These are phyloP conservation scores for Archivesica marissinica DNA, from an alignment of 1,140 invertebrate species.

Conservation along the genomic window DNA sequence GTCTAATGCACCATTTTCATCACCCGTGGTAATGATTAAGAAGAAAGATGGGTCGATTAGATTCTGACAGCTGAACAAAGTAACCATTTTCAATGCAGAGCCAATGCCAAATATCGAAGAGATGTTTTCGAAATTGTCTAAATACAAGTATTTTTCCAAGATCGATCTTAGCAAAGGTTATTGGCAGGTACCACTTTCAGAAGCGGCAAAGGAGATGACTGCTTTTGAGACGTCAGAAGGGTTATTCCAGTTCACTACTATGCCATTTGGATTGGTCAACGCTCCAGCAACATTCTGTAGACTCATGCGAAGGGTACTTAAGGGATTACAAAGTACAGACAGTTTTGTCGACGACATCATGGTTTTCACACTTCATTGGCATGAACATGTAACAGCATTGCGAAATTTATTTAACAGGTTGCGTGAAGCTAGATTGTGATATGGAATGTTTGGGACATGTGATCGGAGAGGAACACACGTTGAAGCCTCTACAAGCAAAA, in stretches of 20 bases:
- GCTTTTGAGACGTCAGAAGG: conserved; percentile 37
- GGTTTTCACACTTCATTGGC: conserved; percentile 19
- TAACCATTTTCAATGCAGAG: conserved; percentile 58
- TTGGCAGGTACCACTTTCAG: conserved; percentile 53
- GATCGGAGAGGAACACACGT: neutral
- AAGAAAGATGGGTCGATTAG: conserved; percentile 84
- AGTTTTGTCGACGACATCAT: conserved; percentile 56
- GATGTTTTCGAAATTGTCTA: conserved; percentile 49
- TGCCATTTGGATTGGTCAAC: conserved; percentile 59
- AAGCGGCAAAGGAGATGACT: conserved; percentile 8
- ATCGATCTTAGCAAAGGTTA: conserved; percentile 62
- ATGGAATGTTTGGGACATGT: neutral
- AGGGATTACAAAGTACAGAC: conserved; percentile 32
- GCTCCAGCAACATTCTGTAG: conserved; percentile 55
- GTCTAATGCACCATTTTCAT: conserved; percentile 1
- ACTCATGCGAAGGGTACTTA: conserved; percentile 49
- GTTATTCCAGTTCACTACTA: conserved; percentile 23
- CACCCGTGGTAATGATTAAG: conserved; percentile 40
- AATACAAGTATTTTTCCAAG: conserved; percentile 27
- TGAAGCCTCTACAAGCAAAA: neutral
- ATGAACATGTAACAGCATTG: conserved; percentile 49
- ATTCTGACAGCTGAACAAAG: conserved; percentile 82
- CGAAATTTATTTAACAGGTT: conserved; percentile 47
- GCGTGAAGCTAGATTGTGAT: neutral
- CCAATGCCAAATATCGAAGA: conserved; percentile 62